Percentiles rank a stretch among this genome's conserved stretches.
phyloP scores from a whole-genome alignment of 35 echinoderm and acorn worm species.

The Hemicentrotus pulcherrimus region DNA sequence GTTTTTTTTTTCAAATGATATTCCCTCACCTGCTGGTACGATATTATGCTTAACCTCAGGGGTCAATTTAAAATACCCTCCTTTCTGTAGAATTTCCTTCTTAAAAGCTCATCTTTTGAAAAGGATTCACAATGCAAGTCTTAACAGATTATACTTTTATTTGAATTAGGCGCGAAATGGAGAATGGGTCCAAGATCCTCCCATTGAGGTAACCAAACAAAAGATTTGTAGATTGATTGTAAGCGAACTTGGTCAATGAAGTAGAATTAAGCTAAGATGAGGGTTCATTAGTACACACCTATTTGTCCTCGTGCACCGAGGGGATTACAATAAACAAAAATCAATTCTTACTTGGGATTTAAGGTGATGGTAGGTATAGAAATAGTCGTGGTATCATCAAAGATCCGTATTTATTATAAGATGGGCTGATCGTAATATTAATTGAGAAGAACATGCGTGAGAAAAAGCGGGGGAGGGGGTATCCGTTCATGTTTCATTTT shows the following conservation, averaged over 20 bases:
- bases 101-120: not conserved
- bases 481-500: not conserved
- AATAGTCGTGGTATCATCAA: not conserved
- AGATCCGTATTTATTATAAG: not conserved
- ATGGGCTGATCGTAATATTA: not conserved
- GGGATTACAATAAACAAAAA: not conserved
- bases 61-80: not conserved
- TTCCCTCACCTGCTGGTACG: too few relatives aligned
- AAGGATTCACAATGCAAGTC: not conserved
- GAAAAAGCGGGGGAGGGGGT: not conserved
- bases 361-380: not conserved
- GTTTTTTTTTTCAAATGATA: too few relatives aligned
- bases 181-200: not conserved
- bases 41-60: too few relatives aligned
- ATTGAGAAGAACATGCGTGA: not conserved
- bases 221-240: not conserved
- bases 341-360: not conserved
- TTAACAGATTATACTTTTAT: conserved; percentile 23
- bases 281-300: not conserved
- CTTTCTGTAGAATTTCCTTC: not conserved
- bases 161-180: not conserved
- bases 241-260: not conserved
- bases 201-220: not conserved
- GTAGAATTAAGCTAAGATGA: not conserved
- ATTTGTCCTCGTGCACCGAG: not conserved